Conservation (phyloP, 2,113 vertebrate species). For the Cricetomys ansorgei region DNA sequence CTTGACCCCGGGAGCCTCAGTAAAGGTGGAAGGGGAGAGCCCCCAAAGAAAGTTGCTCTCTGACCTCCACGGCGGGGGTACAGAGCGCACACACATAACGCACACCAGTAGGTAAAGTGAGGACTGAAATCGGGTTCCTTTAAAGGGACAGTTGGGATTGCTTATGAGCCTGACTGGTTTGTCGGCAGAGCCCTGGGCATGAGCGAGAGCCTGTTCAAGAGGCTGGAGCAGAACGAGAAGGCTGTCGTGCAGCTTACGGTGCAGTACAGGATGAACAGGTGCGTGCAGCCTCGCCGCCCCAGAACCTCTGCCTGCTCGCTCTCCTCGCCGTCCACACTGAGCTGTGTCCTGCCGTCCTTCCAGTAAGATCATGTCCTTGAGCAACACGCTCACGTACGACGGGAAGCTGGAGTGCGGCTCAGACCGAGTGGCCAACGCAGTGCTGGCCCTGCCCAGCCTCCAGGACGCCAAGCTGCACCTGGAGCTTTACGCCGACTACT, state of each 20-base stretch:
- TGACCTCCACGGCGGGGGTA: not conserved
- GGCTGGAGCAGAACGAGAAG: constrained; percentile 91
- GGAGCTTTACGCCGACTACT: constrained; percentile 81
- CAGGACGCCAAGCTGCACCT: constrained; percentile 89
- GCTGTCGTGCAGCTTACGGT: constrained; percentile 96
- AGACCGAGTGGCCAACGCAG: constrained; percentile 91
- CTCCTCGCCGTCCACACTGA: constrained; percentile 6
- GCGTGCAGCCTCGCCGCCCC: not conserved
- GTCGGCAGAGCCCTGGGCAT: constrained; percentile 92
- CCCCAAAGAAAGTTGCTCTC: not conserved
- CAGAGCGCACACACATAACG: not conserved
- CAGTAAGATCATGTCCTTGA: constrained; percentile 98
- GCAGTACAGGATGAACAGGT: constrained; percentile 99
- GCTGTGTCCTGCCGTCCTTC: constrained; percentile 49
- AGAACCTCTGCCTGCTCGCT: not conserved
- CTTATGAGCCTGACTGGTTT: constrained; percentile 1
- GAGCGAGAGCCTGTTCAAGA: constrained; percentile 98
- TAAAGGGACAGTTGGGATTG: not conserved
- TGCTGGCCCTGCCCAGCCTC: constrained; percentile 89
- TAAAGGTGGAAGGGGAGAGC: not conserved
- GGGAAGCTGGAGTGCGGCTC: constrained; percentile 97
- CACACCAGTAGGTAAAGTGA: not conserved
- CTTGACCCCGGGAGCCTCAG: not conserved
- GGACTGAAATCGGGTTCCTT: not conserved
- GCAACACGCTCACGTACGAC: constrained; percentile 95